Evolutionary conservation across 1,140 invertebrate genomes (phyloP).

Genomic region (Calliopsis andreniformis): DNA sequence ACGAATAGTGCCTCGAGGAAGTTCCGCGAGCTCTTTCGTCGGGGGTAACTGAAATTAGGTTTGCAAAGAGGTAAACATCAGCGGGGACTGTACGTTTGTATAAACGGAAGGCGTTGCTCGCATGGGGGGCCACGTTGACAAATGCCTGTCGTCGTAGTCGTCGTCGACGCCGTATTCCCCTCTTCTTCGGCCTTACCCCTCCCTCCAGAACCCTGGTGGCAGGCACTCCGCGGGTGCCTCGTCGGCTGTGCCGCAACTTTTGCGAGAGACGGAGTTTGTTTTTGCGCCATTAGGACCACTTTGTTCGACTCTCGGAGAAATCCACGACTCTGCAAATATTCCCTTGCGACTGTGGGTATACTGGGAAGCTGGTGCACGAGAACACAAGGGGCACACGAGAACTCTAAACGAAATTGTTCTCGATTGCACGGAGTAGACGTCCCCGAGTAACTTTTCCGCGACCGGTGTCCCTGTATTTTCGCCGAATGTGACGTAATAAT

Average conservation of each 20-base stretch:
- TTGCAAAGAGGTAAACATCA: conserved; percentile 80
- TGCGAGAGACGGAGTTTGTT: conserved; percentile 69
- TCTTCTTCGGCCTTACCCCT: conserved; percentile 53
- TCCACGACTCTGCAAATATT: conserved; percentile 62
- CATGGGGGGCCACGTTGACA: conserved; percentile 73
- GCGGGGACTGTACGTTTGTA: conserved; percentile 76
- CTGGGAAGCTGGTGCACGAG: conserved; percentile 25
- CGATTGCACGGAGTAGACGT: conserved; percentile 1
- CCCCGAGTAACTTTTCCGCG: neutral
- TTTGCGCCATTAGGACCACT: conserved; percentile 75
- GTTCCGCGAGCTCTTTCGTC: conserved; percentile 68
- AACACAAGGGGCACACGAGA: conserved; percentile 1
- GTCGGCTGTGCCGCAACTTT: conserved; percentile 64
- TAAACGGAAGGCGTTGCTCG: conserved; percentile 77
- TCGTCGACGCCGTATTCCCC: conserved; percentile 26
- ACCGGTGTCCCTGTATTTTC: neutral
- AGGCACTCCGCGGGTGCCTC: conserved; percentile 43
- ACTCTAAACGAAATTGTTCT: conserved; percentile 3
- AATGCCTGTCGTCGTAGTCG: conserved; percentile 72
- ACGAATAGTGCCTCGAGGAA: conserved; percentile 63
- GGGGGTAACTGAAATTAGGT: conserved; percentile 76
- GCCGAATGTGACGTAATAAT: neutral
- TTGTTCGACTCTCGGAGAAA: conserved; percentile 69
- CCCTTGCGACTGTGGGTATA: conserved; percentile 34
- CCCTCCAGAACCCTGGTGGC: too few species aligned